Base-by-base conservation (phyloP, 2,797 vertebrate species). In the Carduelis carduelis region DNA sequence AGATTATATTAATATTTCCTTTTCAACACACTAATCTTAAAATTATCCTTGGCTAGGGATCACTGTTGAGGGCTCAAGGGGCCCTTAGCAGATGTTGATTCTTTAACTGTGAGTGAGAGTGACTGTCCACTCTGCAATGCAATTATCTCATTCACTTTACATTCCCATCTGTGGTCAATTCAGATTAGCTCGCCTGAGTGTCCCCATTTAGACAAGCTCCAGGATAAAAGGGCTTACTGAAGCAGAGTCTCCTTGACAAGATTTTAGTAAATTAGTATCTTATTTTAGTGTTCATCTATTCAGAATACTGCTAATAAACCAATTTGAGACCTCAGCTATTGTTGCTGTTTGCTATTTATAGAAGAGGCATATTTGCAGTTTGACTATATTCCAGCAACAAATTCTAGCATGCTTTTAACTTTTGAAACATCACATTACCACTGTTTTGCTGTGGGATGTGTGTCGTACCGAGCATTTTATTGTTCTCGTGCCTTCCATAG, bases 301-400 rank as follows among this genome's bases (percentile, higher is more conserved):
- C 74, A 94, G 82, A 92, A 96, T 92, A 94, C 77, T 74, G 95
- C 96, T 96, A 96, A 97, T 97, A 96, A 96, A 95, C 92, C 91
- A 76, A 83, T 93, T 63, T n/a, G 63, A 77, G 83, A 94, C 70
- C 19, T 91, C 70, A 53, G 66, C 77, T 89, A 89, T 95, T 95
- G 89, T 94, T 94, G 56, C 83, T 91, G 10, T 82, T 90, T 94
- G 63, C 87, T 96, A 66, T 93, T 93, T 89, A 84, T 91, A 94
- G 72, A 59, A 80, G 69, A 91, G 68, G 52, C 17, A 2, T 95
- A 84, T 91, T 89, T 94, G 49, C 63, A 95, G 28, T 64, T 94
- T 86, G 83, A 88, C 66, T 93, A 1, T 95, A 52, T 86, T 95
- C 87, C 94, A 91, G 77, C 59, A 86, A 81, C 76, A 79, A 94